phyloP scores from a whole-genome alignment of 2,888 invertebrate genomes.

The Pseudoips prasinana region DNA sequence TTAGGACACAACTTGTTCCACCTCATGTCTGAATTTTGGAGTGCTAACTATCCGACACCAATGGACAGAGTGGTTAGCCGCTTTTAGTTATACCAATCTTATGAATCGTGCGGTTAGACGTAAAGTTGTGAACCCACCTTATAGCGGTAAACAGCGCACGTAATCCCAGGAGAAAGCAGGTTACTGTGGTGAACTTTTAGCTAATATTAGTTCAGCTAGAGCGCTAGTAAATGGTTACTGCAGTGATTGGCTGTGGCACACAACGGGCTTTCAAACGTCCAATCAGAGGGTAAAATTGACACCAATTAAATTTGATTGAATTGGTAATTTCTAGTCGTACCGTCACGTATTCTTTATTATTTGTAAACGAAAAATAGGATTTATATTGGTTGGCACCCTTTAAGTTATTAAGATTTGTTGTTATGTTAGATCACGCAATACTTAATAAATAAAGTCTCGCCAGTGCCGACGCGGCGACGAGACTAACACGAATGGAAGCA shows the following conservation, averaged over 20 bases:
- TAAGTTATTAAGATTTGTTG: no score
- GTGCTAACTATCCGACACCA: slow-evolving; percentile 41
- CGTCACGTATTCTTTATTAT: slow-evolving; percentile 21
- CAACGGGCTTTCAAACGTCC: slow-evolving; percentile 23
- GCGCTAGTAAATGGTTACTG: slow-evolving; percentile 22
- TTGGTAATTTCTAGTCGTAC: slow-evolving; percentile 25
- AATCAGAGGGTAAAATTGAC: slow-evolving; percentile 23
- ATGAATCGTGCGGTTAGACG: slow-evolving; percentile 16
- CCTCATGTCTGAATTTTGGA: slow-evolving; percentile 43
- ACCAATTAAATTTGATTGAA: slow-evolving; percentile 33
- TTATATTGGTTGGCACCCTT: no score
- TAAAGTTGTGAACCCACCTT: slow-evolving; percentile 24
- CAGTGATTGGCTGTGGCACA: slow-evolving; percentile 27
- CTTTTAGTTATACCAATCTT: slow-evolving; percentile 30
- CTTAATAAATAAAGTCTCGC: no score
- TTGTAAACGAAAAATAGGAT: no score
- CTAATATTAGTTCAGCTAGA: slow-evolving; percentile 28
- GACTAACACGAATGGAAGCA: no score
- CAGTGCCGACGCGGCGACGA: no score
- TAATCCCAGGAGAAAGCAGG: slow-evolving; percentile 27
- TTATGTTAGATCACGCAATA: no score
- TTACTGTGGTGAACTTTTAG: slow-evolving; percentile 30
- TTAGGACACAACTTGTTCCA: slow-evolving; percentile 40
- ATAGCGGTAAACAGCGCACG: slow-evolving; percentile 29
- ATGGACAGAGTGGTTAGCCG: slow-evolving; percentile 28